These are phyloP conservation scores for Philereme vetulata DNA, from an alignment of 2,888 invertebrate genomes.

Conservation along the genomic window DNA sequence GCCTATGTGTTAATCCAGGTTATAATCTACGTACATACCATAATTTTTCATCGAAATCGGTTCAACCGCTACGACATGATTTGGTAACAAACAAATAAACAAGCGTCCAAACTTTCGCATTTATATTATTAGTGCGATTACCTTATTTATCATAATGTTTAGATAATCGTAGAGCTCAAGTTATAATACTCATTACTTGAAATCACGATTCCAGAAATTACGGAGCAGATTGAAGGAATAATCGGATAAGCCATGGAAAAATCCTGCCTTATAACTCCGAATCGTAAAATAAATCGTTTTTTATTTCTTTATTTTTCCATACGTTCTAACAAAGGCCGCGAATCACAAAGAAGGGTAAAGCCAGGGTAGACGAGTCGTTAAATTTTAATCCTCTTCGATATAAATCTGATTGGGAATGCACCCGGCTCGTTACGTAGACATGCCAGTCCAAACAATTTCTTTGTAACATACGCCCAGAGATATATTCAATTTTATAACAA, in stretches of 20 bases:
- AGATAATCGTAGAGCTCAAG: no score
- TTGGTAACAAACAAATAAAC: no score
- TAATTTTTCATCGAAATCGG: no score
- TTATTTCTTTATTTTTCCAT: slow-evolving; percentile 45
- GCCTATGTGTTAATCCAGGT: no score
- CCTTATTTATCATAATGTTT: no score
- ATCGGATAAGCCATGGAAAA: slow-evolving; percentile 15
- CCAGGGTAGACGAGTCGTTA: slow-evolving; percentile 63
- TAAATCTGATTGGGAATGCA: slow-evolving; percentile 74
- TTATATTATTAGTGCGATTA: no score
- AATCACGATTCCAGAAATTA: no score
- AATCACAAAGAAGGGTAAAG: slow-evolving; percentile 57
- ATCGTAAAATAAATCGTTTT: slow-evolving; percentile 39
- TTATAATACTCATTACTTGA: no score
- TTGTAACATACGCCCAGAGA: slow-evolving; percentile 21
- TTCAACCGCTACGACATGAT: no score
- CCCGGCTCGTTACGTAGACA: slow-evolving; percentile 50
- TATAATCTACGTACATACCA: no score
- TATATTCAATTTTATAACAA: slow-evolving; percentile 24
- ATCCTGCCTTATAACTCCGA: slow-evolving; percentile 19
- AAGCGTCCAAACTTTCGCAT: no score
- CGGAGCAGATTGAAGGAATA: no score
- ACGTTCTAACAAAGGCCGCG: slow-evolving; percentile 57
- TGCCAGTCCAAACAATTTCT: slow-evolving; percentile 27
- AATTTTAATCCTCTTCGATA: slow-evolving; percentile 69